phyloP scores from a whole-genome alignment of 2,797 vertebrate genomes.

The Moxostoma hubbsi region DNA sequence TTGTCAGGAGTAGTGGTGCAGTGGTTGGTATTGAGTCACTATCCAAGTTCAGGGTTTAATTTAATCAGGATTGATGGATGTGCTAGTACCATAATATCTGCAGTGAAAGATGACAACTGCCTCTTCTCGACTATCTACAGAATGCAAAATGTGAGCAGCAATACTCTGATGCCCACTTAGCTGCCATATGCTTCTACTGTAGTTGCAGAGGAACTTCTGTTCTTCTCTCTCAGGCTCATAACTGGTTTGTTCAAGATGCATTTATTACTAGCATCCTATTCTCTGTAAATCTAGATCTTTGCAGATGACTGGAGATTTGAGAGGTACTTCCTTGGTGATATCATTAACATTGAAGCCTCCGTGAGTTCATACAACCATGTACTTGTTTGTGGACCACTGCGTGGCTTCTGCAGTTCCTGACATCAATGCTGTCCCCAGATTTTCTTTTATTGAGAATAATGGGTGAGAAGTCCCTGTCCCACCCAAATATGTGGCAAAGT shows the following conservation, averaged over 20 bases:
- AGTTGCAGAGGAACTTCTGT: slow-evolving; percentile 57
- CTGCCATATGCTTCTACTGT: slow-evolving; percentile 31
- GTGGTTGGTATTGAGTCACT: slow-evolving; percentile 66
- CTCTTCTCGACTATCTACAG: slow-evolving; percentile 49
- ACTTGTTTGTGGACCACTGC: slow-evolving; percentile 41
- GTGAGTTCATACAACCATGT: slow-evolving; percentile 35
- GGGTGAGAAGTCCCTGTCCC: slow-evolving; percentile 21
- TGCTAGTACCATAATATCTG: neutral
- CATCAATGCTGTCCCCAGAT: slow-evolving; percentile 18
- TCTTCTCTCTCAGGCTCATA: slow-evolving; percentile 73
- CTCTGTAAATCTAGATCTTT: slow-evolving; percentile 42
- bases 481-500: neutral
- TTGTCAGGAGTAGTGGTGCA: slow-evolving; percentile 67
- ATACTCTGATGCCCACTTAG: slow-evolving; percentile 65
- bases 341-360: slow-evolving; percentile 45
- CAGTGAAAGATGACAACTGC: neutral
- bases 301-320: slow-evolving; percentile 45
- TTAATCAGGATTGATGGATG: neutral
- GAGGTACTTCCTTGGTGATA: slow-evolving; percentile 38
- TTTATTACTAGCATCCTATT: slow-evolving; percentile 23
- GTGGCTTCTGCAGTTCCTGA: slow-evolving; percentile 67
- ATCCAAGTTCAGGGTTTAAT: slow-evolving; percentile 25
- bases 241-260: slow-evolving; percentile 59
- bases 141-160: slow-evolving; percentile 68
- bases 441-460: slow-evolving; percentile 51